These are phyloP conservation scores for Neocrepidodera transversa DNA, from an alignment of 2,888 invertebrate genomes.

Conservation along the genomic window DNA sequence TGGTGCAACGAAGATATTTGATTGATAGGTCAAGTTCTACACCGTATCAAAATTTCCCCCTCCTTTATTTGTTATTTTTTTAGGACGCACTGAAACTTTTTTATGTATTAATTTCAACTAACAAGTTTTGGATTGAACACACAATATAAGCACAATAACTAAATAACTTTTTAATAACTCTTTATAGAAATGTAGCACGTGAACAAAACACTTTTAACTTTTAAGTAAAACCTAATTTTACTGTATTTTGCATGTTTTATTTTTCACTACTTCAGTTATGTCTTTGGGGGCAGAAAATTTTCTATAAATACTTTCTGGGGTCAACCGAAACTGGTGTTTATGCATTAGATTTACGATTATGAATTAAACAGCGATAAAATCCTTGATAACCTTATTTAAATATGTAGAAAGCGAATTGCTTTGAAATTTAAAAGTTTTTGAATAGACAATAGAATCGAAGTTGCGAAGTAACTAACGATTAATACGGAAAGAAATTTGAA, in stretches of 20 bases:
- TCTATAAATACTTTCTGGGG: constrained; percentile 3
- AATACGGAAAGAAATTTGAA: constrained; percentile 6
- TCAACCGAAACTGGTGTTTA: constrained; percentile 20
- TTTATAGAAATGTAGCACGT: too few species aligned
- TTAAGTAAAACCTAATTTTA: neutral
- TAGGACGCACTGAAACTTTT: too few species aligned
- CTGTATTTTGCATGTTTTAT: neutral
- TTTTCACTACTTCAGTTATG: neutral
- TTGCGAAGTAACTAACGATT: constrained; percentile 3
- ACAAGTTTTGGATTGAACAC: too few species aligned
- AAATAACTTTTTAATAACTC: too few species aligned
- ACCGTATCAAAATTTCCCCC: too few species aligned
- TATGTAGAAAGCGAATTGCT: constrained; percentile 35
- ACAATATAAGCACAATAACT: too few species aligned
- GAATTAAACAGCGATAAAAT: constrained; percentile 38
- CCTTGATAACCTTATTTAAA: constrained; percentile 43
- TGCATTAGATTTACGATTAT: constrained; percentile 32
- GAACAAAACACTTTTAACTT: too few species aligned
- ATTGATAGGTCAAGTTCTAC: too few species aligned
- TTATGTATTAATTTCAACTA: too few species aligned
- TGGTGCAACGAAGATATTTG: too few species aligned
- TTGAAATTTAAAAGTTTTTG: constrained; percentile 36
- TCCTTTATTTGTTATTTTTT: too few species aligned
- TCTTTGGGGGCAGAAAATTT: neutral
- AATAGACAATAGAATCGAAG: constrained; percentile 10